Evolutionary conservation across 2,888 invertebrate species (phyloP).

Genomic region (Drosophila paracracens): DNA sequence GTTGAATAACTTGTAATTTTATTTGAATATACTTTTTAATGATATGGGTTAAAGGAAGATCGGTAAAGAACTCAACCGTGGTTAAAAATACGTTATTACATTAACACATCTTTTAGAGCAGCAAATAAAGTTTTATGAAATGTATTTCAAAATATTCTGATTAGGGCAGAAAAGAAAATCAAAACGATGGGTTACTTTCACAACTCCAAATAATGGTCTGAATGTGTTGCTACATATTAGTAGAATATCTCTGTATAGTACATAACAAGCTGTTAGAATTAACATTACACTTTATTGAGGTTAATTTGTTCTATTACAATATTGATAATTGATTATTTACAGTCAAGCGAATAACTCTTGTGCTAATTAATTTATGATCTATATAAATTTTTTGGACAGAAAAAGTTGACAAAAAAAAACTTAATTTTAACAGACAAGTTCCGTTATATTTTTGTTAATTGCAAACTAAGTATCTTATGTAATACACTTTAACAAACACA

Average conservation of each 20-base stretch:
- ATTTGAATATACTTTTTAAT: background rate
- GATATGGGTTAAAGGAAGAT: background rate
- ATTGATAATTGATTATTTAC: constrained; percentile 53
- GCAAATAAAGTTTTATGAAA: background rate
- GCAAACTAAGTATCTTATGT: background rate
- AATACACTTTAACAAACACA: background rate
- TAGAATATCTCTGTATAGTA: background rate
- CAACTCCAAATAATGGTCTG: background rate
- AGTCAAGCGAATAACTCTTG: constrained; percentile 30
- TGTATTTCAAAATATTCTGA: background rate
- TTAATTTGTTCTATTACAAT: constrained; percentile 46
- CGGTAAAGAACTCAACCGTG: background rate
- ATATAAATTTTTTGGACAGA: background rate
- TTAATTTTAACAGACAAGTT: background rate
- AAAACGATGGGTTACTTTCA: background rate
- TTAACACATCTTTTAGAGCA: background rate
- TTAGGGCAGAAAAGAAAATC: background rate
- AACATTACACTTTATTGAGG: constrained; percentile 54
- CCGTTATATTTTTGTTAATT: background rate
- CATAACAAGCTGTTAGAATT: constrained; percentile 21
- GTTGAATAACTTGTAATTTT: background rate
- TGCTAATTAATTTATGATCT: constrained; percentile 1
- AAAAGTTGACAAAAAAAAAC: background rate
- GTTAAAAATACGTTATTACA: background rate
- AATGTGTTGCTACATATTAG: background rate